A percentile compares a stretch with the other conserved stretches of the same genome.
These are phyloP conservation scores for Gymnocypris eckloni DNA, from an alignment of 2,797 vertebrate species.

Conservation along the genomic window DNA sequence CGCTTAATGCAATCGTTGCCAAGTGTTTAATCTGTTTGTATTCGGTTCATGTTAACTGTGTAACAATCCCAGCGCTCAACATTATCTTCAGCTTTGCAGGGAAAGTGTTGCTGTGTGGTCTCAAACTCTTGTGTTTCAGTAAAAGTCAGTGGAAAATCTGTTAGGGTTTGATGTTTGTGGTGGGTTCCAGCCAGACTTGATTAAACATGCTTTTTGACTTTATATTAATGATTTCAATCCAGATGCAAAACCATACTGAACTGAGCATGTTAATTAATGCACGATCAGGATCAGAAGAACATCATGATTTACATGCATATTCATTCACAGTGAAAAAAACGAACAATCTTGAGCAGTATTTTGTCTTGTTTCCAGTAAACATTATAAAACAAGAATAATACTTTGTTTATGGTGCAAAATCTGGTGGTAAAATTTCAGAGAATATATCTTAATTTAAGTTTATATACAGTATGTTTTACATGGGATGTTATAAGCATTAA, in stretches of 20 bases:
- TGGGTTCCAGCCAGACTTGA: neutral
- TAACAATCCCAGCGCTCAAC: neutral
- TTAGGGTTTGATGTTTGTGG: constrained; percentile 6
- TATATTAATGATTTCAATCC: neutral
- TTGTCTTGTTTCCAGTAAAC: neutral
- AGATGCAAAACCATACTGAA: neutral
- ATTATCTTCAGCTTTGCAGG: constrained; percentile 5
- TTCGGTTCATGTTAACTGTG: neutral
- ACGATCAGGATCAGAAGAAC: neutral
- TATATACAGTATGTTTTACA: neutral
- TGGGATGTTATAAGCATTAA: neutral
- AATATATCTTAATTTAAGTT: neutral
- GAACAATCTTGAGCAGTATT: neutral
- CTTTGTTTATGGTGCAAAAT: neutral
- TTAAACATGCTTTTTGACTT: neutral
- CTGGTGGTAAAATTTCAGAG: neutral
- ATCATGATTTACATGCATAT: neutral
- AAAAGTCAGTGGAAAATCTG: neutral
- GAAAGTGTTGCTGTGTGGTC: neutral
- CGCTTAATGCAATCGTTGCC: constrained; percentile 6
- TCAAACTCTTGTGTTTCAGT: neutral
- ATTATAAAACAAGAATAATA: neutral
- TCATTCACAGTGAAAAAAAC: neutral
- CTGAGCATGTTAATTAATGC: neutral
- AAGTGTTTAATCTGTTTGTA: constrained; percentile 13